Percentiles rank a stretch among this genome's conserved stretches.
These are phyloP conservation scores for Zosterops borbonicus DNA, from an alignment of 2,113 vertebrate species.

Conservation along the genomic window DNA sequence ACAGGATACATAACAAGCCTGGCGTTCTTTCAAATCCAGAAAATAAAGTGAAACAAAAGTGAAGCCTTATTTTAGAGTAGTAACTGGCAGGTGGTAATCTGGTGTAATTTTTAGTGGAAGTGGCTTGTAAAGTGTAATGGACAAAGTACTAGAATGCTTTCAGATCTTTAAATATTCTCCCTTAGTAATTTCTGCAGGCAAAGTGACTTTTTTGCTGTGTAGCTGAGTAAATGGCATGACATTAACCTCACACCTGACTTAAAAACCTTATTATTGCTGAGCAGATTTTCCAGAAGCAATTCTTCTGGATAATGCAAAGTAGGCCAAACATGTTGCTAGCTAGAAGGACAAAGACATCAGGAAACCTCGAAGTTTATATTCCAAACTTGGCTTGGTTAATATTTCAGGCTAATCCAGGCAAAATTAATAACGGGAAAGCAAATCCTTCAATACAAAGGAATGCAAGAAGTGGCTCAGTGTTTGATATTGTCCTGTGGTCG, in stretches of 20 bases:
- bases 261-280: not conserved
- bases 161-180: not conserved
- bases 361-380: not conserved
- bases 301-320: not conserved
- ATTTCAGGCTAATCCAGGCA: not conserved
- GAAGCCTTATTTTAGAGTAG: not conserved
- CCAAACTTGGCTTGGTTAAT: not conserved
- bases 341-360: not conserved
- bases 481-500: not conserved
- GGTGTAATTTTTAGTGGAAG: not conserved
- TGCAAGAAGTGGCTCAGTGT: not conserved
- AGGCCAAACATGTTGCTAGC: not conserved
- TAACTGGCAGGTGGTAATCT: not conserved
- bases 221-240: not conserved
- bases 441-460: not conserved
- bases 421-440: not conserved
- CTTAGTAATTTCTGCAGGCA: not conserved
- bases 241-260: not conserved
- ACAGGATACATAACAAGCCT: not conserved
- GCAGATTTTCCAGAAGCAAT: not conserved
- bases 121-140: not conserved
- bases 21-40: not conserved
- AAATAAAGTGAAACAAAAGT: not conserved
- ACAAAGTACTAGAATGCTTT: not conserved
- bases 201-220: not conserved